These are phyloP conservation scores for Synanthedon formicaeformis DNA, from an alignment of 2,888 invertebrate species.

Conservation along the genomic window DNA sequence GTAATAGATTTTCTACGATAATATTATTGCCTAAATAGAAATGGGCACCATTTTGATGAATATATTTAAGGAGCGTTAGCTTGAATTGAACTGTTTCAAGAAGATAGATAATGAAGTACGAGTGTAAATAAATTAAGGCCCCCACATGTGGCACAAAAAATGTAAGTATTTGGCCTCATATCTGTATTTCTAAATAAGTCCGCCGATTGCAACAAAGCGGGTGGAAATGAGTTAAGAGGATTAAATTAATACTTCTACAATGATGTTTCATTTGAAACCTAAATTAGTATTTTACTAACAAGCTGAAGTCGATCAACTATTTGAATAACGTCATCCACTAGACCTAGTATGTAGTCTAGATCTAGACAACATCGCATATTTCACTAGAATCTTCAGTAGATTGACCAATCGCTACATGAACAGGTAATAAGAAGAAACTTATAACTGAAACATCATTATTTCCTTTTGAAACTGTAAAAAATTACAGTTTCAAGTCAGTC, in stretches of 20 bases:
- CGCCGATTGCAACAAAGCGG: neutral
- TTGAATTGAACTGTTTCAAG: slow-evolving; percentile 2
- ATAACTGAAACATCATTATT: too few relatives aligned
- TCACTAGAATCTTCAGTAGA: too few relatives aligned
- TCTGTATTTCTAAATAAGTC: neutral
- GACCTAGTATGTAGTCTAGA: too few relatives aligned
- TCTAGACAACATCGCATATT: too few relatives aligned
- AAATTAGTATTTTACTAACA: too few relatives aligned
- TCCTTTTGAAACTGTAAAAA: too few relatives aligned
- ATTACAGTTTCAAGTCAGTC: too few relatives aligned
- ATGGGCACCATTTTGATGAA: slow-evolving; percentile 34
- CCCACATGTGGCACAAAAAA: slow-evolving; percentile 4
- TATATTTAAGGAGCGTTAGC: slow-evolving; percentile 12
- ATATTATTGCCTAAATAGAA: slow-evolving; percentile 33
- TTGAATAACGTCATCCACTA: too few relatives aligned
- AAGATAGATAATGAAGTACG: slow-evolving; percentile 1
- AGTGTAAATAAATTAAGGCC: slow-evolving; percentile 7
- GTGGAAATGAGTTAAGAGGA: neutral
- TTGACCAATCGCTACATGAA: too few relatives aligned
- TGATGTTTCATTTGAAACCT: neutral
- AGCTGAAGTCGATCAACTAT: too few relatives aligned
- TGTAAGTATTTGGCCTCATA: slow-evolving; percentile 1
- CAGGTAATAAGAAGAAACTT: too few relatives aligned
- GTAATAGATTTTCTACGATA: slow-evolving; percentile 9
- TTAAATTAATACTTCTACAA: neutral